phyloP scores from a whole-genome alignment of 2,888 invertebrate species.

The Lottia gigantea region DNA sequence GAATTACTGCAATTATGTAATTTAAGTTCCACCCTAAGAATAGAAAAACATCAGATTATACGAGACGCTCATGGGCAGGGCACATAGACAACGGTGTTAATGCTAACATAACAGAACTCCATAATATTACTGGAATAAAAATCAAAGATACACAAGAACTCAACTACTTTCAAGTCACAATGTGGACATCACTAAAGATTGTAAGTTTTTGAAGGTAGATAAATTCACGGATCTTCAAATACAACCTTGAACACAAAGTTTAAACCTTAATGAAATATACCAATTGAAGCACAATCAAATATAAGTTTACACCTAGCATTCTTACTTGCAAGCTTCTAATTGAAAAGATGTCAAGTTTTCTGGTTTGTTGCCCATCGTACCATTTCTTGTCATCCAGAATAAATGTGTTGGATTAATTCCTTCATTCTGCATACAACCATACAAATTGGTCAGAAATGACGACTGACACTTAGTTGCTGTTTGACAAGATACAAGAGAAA shows the following conservation, averaged over 20 bases:
- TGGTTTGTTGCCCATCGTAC: slow-evolving; percentile 23
- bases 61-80: too few species aligned
- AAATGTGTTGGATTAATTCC: slow-evolving; percentile 29
- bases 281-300: neutral
- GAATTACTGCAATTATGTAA: slow-evolving; percentile 14
- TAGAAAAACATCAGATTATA: neutral
- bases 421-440: slow-evolving; percentile 30
- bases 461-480: slow-evolving; percentile 22
- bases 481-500: neutral
- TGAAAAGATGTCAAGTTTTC: slow-evolving; percentile 21
- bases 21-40: neutral
- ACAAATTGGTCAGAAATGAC: slow-evolving; percentile 26
- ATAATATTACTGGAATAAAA: too few species aligned
- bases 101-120: too few species aligned
- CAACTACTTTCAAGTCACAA: too few species aligned
- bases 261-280: too few species aligned
- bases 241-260: too few species aligned
- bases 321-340: slow-evolving; percentile 30
- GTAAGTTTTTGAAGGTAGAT: too few species aligned
- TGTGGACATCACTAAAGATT: too few species aligned
- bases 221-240: too few species aligned
- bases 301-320: too few species aligned
- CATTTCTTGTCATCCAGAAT: slow-evolving; percentile 33
- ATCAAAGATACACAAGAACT: too few species aligned
- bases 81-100: too few species aligned